Evolutionary conservation across 2,888 invertebrate genomes (phyloP), one percentile per base, ranked within the genome.

Genomic region (Drosophila meridionalis): DNA sequence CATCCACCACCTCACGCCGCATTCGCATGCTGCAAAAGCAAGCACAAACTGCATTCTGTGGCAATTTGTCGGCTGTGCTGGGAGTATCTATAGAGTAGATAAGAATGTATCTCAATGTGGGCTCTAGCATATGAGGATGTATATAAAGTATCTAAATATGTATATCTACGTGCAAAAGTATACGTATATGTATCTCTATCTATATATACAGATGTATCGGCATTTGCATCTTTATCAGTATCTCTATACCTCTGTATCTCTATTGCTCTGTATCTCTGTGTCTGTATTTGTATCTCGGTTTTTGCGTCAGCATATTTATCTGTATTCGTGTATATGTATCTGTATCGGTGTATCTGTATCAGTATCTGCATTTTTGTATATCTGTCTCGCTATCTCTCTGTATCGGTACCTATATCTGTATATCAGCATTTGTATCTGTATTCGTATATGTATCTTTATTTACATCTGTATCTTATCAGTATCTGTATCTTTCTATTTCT

Each of bases 1-100:
- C 6, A n/a, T 1, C 7, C 42, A 6, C 34, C 50, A 28, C 34
- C 48, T 32, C 42, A 30, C 36, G 14, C 40, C 56, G 26, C 53
- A 59, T 3, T 56, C n/a, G 4, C 12, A 34, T 52, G 62, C 11
- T 2, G 53, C 38, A 4, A 26, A 3, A 53, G 38, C 66, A 58
- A 52, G 47, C 79, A 68, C 73, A 82, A 80, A 80, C 82, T 80
- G 69, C 76, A 65, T 59, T 65, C 57, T 50, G 55, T 61, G 57
- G 40, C 64, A 48, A 59, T 42, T 68, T 59, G 26, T 59, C 11
- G 53, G 14, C 26, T 14, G 5, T 28, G 40, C 34, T 14, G 43
- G 26, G 36, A 53, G 58, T 53, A 38, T n/a, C n/a, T 45, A 26
- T 32, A 26, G 28, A 26, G n/a, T n/a, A 26, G 63, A 64, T 55